phyloP scores from a whole-genome alignment of 2,888 invertebrate species.

The Drosophila nigricruria region DNA sequence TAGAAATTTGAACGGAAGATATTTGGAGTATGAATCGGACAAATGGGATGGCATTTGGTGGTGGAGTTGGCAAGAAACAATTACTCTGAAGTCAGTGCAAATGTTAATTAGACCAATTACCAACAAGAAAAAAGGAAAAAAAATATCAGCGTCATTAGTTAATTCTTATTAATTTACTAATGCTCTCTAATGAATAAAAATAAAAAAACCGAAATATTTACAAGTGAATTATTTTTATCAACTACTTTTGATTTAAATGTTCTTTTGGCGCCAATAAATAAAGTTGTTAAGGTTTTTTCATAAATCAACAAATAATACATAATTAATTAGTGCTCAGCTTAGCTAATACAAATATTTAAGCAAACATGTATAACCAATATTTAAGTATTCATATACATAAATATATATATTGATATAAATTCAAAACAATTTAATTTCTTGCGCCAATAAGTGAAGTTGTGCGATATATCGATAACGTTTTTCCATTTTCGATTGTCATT shows the following conservation, averaged over 20 bases:
- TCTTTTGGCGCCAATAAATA: background rate
- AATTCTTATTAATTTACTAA: background rate
- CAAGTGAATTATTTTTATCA: background rate
- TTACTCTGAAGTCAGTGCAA: slow-evolving; percentile 31
- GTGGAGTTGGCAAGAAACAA: slow-evolving; percentile 46
- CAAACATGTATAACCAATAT: too few relatives aligned
- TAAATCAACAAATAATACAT: background rate
- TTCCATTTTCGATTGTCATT: background rate
- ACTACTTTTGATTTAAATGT: background rate
- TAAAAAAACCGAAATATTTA: background rate
- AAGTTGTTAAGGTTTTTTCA: too few relatives aligned
- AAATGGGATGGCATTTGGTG: slow-evolving; percentile 51
- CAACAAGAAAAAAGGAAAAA: background rate
- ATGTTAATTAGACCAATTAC: slow-evolving; percentile 43
- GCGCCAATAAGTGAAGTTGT: background rate
- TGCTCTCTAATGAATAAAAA: background rate
- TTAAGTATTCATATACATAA: too few relatives aligned
- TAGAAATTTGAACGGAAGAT: slow-evolving; percentile 48
- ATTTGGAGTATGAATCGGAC: slow-evolving; percentile 35
- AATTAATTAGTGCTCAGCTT: background rate
- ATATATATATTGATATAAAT: too few relatives aligned
- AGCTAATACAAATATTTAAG: background rate
- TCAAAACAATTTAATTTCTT: too few relatives aligned
- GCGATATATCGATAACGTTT: slow-evolving; percentile 17
- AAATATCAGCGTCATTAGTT: background rate